Base-by-base conservation (phyloP, 2,113 vertebrate genomes). In the Aspidoscelis tigris region DNA sequence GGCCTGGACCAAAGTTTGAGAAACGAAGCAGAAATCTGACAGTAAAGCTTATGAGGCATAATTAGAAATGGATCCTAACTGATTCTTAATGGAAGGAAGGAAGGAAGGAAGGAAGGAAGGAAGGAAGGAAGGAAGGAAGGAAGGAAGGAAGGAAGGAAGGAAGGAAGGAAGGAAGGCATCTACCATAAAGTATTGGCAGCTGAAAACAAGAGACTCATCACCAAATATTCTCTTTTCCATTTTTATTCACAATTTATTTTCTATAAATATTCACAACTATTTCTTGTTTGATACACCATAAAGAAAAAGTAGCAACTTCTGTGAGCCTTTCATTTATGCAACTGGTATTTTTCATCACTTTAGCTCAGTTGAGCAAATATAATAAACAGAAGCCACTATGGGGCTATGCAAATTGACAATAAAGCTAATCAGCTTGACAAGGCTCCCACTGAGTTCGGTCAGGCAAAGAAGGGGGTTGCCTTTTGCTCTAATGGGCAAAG, bases 11-110 rank as follows among this genome's bases (percentile, higher is more conserved):
- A 87, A 81, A 58, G 77, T 41, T 76, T 91, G 84, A 88, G 81
- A 92, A 90, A 69, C 73, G 72, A 90, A 92, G 3, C 43, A n/a
- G 39, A 44, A 84, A 1, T 44, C 26, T 89, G 91, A 80, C 83
- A 86, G 82, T 78, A 76, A 64, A 1, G 41, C 14, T 47, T 58
- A 69, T 21, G n/a, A 74, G 33, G 55, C 82, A 78, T 71, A 66
- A 82, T 1, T 53, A 74, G 75, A 91, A 87, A 87, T 18, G 75
- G 41, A 78, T 86, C 4, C 58, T 7, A 43, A 64, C 18, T 68
- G 20, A 44, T 69, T 76, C 24, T 90, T 76, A 80, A 85, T 44
- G 18, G 18, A 75, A 55, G 18, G 58, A 2, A 61, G 58, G 14
- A 16, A 61, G 58, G 58, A 50, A 9, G 47, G 47, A 50, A 9